Conservation (phyloP, 2,888 invertebrate genomes). For the Pyrrhia umbra region DNA sequence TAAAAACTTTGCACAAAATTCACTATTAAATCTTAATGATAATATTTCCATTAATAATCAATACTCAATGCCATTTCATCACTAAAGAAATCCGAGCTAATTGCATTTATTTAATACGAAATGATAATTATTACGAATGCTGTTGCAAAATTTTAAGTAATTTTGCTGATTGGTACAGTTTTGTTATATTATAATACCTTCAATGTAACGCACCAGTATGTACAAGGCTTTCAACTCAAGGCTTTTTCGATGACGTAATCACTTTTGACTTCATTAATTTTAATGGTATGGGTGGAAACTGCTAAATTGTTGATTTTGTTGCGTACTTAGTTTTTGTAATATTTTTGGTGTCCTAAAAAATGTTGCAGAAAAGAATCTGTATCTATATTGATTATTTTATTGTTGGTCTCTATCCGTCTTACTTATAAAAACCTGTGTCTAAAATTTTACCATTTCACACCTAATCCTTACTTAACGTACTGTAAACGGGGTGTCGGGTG, state of each 20-base stretch:
- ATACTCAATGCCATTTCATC: not conserved
- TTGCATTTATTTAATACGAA: constrained; percentile 27
- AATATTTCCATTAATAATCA: not conserved
- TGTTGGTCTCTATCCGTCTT: too few relatives aligned
- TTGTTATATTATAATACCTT: constrained; percentile 43
- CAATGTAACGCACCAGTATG: constrained; percentile 37
- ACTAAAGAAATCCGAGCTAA: constrained; percentile 17
- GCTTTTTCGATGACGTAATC: constrained; percentile 50
- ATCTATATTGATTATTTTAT: too few relatives aligned
- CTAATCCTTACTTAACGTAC: too few relatives aligned
- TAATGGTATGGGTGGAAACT: constrained; percentile 35
- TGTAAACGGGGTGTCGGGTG: too few relatives aligned
- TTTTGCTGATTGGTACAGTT: constrained; percentile 35
- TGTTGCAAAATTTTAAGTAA: constrained; percentile 39
- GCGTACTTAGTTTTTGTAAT: not conserved
- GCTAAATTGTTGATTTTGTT: constrained; percentile 14
- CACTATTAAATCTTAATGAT: too few relatives aligned
- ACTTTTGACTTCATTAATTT: constrained; percentile 38
- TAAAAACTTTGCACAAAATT: too few relatives aligned
- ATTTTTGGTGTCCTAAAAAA: not conserved
- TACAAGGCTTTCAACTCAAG: constrained; percentile 57
- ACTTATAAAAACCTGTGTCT: too few relatives aligned
- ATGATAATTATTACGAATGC: constrained; percentile 32
- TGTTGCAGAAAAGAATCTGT: too few relatives aligned
- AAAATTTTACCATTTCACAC: too few relatives aligned